Conservation (phyloP, 23 tunicate genomes). For the Oikopleura albicans region DNA sequence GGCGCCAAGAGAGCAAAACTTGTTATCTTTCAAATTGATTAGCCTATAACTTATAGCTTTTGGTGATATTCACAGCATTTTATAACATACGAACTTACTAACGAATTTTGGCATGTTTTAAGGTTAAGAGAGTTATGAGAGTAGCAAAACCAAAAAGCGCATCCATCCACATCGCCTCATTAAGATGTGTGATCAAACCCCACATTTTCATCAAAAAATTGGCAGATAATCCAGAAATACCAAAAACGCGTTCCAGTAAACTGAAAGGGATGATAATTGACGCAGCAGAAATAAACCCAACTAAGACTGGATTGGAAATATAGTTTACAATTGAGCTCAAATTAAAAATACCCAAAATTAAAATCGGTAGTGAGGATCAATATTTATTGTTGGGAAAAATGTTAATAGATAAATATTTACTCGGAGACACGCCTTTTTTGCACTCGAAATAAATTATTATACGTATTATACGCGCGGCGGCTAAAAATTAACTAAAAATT, state of each 20-base stretch:
- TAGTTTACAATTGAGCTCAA: background rate
- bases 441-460: too few species aligned
- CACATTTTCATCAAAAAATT: background rate
- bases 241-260: background rate
- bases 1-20: too few species aligned
- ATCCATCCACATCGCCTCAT: background rate
- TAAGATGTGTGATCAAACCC: background rate
- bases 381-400: too few species aligned
- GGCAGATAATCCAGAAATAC: background rate
- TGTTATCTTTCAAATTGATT: too few species aligned
- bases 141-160: background rate
- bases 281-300: conserved; percentile 13
- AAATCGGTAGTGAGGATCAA: too few species aligned
- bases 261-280: background rate
- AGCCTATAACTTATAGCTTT: too few species aligned
- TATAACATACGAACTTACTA: background rate
- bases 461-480: too few species aligned
- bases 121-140: background rate
- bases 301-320: background rate
- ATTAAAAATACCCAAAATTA: background rate
- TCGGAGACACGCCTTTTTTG: too few species aligned
- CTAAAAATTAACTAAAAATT: too few species aligned
- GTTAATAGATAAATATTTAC: too few species aligned
- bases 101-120: background rate
- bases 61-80: too few species aligned